phyloP scores from a whole-genome alignment of 2,797 vertebrate species.

The Dendrocincla fuliginosa region DNA sequence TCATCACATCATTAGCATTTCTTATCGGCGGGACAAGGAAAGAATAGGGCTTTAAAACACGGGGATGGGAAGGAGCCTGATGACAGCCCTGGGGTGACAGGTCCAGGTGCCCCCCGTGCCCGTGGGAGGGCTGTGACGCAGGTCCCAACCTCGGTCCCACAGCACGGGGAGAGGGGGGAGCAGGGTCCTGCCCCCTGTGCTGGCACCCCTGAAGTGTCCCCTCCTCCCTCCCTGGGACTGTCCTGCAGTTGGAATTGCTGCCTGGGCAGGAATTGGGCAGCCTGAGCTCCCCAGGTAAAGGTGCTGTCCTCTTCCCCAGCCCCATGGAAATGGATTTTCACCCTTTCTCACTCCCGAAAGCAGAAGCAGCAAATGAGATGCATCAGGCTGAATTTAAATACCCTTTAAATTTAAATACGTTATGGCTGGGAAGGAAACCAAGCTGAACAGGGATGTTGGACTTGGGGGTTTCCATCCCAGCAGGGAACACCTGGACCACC shows the following conservation, averaged over 20 bases:
- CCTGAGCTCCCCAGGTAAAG: rapidly evolving
- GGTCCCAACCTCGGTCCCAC: not conserved
- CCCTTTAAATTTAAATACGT: rapidly evolving
- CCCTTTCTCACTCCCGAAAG: not conserved
- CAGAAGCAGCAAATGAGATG: not conserved
- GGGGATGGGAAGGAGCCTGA: not conserved
- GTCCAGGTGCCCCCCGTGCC: not conserved
- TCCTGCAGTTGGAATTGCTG: not conserved
- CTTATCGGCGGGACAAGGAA: not conserved
- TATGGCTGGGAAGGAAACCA: not conserved
- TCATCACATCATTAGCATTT: conserved; percentile 40
- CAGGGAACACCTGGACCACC: not conserved
- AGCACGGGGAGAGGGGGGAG: rapidly evolving
- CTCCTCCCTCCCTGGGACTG: not conserved
- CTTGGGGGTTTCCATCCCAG: not conserved
- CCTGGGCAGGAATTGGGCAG: not conserved
- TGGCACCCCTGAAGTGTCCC: not conserved
- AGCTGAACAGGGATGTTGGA: not conserved
- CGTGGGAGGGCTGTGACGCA: rapidly evolving
- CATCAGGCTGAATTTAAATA: not conserved
- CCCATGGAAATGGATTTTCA: not conserved
- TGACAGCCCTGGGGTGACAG: not conserved
- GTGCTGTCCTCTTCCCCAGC: not conserved
- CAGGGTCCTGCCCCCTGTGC: not conserved
- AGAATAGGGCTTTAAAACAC: not conserved